Base-by-base conservation (phyloP, 1,140 invertebrate genomes). In the Brachionus koreanus region DNA sequence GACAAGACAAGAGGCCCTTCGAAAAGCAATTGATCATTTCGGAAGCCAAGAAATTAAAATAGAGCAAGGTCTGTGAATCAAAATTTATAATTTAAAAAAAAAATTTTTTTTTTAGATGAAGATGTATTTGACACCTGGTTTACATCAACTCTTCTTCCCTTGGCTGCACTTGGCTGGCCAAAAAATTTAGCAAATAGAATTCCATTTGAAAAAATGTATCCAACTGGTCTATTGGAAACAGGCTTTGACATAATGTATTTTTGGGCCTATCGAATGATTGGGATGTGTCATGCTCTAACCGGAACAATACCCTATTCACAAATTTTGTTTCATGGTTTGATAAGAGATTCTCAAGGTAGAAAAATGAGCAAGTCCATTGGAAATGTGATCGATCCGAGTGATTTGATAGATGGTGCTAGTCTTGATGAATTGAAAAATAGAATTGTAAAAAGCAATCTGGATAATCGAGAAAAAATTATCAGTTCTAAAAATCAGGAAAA, bases 401-500 rank as follows among this genome's bases (percentile, higher is more conserved):
- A 99, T 89, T 95, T 99, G 0, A 98, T 99, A 83, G 88, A 90
- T 33, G 98, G 98, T 52, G 94, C 96, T 76, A 90, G 92, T 0
- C 87, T 98, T 39, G 92, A 96, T 86, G 37, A 72, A 25, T 43
- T 82, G 6, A 49, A 82, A 61, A 63, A 72, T 5, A 23, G 42
- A 72, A 35, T 82, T n/a, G 1, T 52, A 19, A 39, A 23, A 5
- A 46, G 37, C 6, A 98, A 98, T 90, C 89, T 99, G 83, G 96
- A 98, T 88, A 91, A 93, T 0, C 93, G 92, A 84, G 96, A 98
- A 89, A 89, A 96, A 7, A 92, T 93, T 84, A 92, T 91, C 83
- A 95, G 95, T 0, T 93, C 92, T 37, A 84, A 84, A 74, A 86
- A 86, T 52, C 88, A 98, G 88, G 94, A 94, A 86, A 91, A 92